A percentile compares a stretch with the other conserved stretches of the same genome.
phyloP scores from a whole-genome alignment of 37 sponge, comb jelly and placozoan species.

The Halisarca cf. caerulea region DNA sequence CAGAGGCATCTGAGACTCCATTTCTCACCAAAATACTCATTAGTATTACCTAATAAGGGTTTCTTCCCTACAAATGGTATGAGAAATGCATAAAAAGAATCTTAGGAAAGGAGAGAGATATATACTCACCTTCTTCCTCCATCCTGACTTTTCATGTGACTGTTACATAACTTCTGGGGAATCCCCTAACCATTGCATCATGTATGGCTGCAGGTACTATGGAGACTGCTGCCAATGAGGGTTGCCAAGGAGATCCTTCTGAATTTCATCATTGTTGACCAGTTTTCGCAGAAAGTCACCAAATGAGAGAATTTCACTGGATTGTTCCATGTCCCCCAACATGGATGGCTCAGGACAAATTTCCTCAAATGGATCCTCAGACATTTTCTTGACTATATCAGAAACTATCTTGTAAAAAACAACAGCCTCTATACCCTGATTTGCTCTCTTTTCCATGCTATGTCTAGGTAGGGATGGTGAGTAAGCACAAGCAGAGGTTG shows the following conservation, averaged over 20 bases:
- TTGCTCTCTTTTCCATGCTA: neutral
- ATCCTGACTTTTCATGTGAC: neutral
- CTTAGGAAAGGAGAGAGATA: no score
- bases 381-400: neutral
- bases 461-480: neutral
- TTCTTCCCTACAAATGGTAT: no score
- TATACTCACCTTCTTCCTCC: neutral
- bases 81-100: no score
- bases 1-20: constrained; percentile 47
- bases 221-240: neutral
- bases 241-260: neutral
- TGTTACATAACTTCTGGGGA: neutral
- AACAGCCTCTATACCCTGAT: neutral
- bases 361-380: neutral
- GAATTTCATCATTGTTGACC: neutral
- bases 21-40: neutral
- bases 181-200: neutral
- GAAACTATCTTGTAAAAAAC: neutral
- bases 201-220: neutral
- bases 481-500: neutral
- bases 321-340: neutral
- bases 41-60: no score
- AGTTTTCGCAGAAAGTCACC: neutral
- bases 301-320: neutral
- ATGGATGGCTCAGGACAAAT: neutral